Base-by-base conservation (phyloP, 2,797 vertebrate genomes). In the Paguma larvata region DNA sequence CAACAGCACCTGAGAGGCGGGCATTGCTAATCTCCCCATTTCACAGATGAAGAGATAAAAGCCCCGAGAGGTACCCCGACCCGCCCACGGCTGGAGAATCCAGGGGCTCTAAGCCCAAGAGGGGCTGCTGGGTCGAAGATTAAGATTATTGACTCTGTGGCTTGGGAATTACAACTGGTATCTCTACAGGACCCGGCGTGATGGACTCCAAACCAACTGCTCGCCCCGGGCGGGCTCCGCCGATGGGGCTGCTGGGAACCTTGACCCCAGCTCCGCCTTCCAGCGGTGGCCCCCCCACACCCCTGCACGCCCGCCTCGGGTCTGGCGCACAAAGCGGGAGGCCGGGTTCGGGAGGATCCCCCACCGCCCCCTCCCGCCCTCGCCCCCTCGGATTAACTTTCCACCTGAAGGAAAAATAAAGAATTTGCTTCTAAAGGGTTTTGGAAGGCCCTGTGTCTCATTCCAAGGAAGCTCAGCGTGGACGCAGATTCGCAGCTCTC, bases 141-240 rank as follows among this genome's bases (percentile, higher is more conserved):
- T 27, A 62, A 51, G 41, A 34, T 16, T 1, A 9, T 3, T 3
- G n/a, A 5, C 13, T 8, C 89, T 9, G 0, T 0, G 27, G 62
- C 21, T 32, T 67, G 44, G 82, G 53, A 46, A 30, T 14, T 4
- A 21, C 18, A 6, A 41, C 12, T 11, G 34, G 32, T 18, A 6
- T 23, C 56, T 23, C 0, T 23, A 19, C 0, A 16, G 30, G 32
- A 10, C 68, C 30, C 2, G 13, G 21, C 41, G 5, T 23, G 0
- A 3, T 8, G 19, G 38, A 4, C 27, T 48, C 73, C 25, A 41
- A 12, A 32, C 7, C 0, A 12, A 70, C 46, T 6, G 3, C 53
- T 44, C 3, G 7, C 11, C 41, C 27, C 0, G 38, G n/a, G 21
- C 0, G 0, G 15, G 59, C 19, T 19, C 14, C 11, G 53, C 32